Evolutionary conservation across 2,888 invertebrate species (phyloP).

Genomic region (Andricus curvator): DNA sequence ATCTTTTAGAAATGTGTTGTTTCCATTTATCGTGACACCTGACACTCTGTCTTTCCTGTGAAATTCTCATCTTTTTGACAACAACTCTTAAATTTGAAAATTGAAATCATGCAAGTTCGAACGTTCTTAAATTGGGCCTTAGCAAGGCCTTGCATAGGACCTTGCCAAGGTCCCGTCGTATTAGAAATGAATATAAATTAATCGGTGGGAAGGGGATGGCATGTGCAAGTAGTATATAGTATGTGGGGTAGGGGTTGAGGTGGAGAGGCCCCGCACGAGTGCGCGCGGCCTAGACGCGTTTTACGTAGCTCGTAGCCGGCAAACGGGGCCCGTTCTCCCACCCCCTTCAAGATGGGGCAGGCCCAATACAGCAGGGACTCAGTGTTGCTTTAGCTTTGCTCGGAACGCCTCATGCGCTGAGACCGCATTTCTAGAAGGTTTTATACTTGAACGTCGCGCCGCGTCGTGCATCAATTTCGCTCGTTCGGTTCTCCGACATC

Average conservation of each 20-base stretch:
- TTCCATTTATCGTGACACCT: no score
- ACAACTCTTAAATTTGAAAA: background rate
- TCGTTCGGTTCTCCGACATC: conserved; percentile 15
- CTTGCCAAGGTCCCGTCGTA: background rate
- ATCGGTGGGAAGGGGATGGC: background rate
- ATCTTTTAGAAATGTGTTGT: no score
- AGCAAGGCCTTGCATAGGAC: background rate
- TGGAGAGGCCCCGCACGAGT: conserved; percentile 51
- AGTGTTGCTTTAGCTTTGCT: conserved; percentile 48
- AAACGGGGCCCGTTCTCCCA: conserved; percentile 49
- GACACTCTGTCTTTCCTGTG: no score
- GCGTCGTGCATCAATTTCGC: conserved; percentile 41
- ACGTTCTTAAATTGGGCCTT: background rate
- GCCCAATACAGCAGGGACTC: conserved; percentile 50
- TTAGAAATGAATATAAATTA: conserved; percentile 13
- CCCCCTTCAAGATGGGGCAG: conserved; percentile 50
- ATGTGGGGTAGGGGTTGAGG: conserved; percentile 45
- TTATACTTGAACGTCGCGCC: conserved; percentile 31
- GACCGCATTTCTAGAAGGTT: conserved; percentile 19
- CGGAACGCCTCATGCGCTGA: conserved; percentile 28
- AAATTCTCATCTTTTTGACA: background rate
- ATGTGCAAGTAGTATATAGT: background rate
- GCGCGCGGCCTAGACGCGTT: conserved; percentile 46
- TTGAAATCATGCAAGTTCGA: background rate
- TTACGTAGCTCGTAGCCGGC: conserved; percentile 45